Evolutionary conservation across 2,888 invertebrate species (phyloP).

Genomic region (Epistrophella euchroma): DNA sequence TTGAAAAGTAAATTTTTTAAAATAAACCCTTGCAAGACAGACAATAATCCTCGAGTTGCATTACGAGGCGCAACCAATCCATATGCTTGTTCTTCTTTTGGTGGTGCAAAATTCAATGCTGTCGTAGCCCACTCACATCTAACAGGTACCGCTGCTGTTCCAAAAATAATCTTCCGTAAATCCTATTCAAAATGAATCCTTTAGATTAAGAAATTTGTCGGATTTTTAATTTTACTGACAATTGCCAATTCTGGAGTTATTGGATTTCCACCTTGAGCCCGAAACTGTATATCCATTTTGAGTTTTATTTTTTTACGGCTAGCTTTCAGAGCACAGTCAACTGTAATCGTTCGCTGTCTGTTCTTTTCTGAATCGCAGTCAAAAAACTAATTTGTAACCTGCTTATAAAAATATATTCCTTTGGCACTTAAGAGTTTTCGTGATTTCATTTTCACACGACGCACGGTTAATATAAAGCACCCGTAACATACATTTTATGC

Average conservation of each 20-base stretch:
- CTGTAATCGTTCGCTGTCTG: constrained; percentile 40
- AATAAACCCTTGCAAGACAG: constrained; percentile 89
- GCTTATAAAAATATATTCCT: constrained; percentile 24
- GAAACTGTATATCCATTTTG: constrained; percentile 79
- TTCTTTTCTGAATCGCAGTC: constrained; percentile 37
- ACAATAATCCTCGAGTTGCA: constrained; percentile 86
- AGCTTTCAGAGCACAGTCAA: constrained; percentile 61
- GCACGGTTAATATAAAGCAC: constrained; percentile 51
- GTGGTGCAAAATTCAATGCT: constrained; percentile 87
- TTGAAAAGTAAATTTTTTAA: constrained; percentile 89
- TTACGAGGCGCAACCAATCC: constrained; percentile 88
- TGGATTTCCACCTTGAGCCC: constrained; percentile 86
- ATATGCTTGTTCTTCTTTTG: constrained; percentile 84
- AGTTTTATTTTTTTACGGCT: not conserved
- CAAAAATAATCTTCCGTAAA: constrained; percentile 87
- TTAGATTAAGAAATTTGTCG: not conserved
- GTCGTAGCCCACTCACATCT: constrained; percentile 90
- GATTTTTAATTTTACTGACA: constrained; percentile 84
- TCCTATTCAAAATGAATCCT: constrained; percentile 83
- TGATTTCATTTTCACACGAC: constrained; percentile 63
- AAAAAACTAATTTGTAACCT: constrained; percentile 9
- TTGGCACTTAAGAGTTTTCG: constrained; percentile 48
- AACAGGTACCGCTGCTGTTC: constrained; percentile 88
- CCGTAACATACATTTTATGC: constrained; percentile 33
- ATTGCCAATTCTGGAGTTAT: constrained; percentile 87